Evolutionary conservation across 2,888 invertebrate species (phyloP).

Genomic region (Leucoma salicis): DNA sequence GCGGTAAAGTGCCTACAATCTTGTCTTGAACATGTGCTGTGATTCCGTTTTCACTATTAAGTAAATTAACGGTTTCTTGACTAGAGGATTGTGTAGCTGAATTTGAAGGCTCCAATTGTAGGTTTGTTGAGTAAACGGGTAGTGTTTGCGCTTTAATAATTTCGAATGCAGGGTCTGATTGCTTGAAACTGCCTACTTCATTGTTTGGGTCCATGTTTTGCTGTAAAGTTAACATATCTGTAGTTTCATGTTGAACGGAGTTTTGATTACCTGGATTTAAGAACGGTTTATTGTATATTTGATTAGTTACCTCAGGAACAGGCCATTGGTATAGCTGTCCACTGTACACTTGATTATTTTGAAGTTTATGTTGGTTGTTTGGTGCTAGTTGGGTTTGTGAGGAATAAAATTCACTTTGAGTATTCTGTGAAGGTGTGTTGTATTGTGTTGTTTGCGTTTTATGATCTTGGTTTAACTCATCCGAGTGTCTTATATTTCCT

Average conservation of each 20-base stretch:
- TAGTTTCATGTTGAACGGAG: conserved; percentile 30
- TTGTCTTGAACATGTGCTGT: conserved; percentile 69
- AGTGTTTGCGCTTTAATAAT: conserved; percentile 54
- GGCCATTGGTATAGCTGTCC: conserved; percentile 71
- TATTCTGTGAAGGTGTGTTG: conserved; percentile 1
- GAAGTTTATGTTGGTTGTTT: conserved; percentile 25
- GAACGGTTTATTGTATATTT: conserved; percentile 58
- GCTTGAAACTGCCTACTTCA: conserved; percentile 13
- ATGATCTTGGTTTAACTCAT: conserved; percentile 29
- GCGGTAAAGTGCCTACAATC: conserved; percentile 66
- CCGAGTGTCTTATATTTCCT: conserved; percentile 33
- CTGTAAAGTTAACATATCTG: conserved; percentile 31
- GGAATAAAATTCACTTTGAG: conserved; percentile 37
- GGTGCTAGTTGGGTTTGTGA: conserved; percentile 31
- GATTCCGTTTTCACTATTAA: conserved; percentile 57
- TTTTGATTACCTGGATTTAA: conserved; percentile 35
- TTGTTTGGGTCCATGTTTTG: conserved; percentile 23
- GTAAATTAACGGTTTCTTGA: conserved; percentile 50
- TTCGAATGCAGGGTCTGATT: conserved; percentile 41
- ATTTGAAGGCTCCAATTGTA: conserved; percentile 45
- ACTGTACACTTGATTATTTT: conserved; percentile 57
- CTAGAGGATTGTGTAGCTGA: conserved; percentile 40
- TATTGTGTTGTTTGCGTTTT: conserved; percentile 24
- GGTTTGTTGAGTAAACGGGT: conserved; percentile 44
- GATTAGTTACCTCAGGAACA: conserved; percentile 67